Percentiles rank a stretch among this genome's conserved stretches.
These are phyloP conservation scores for Urocyon cinereoargenteus DNA, from an alignment of 2,797 vertebrate species.

Conservation along the genomic window DNA sequence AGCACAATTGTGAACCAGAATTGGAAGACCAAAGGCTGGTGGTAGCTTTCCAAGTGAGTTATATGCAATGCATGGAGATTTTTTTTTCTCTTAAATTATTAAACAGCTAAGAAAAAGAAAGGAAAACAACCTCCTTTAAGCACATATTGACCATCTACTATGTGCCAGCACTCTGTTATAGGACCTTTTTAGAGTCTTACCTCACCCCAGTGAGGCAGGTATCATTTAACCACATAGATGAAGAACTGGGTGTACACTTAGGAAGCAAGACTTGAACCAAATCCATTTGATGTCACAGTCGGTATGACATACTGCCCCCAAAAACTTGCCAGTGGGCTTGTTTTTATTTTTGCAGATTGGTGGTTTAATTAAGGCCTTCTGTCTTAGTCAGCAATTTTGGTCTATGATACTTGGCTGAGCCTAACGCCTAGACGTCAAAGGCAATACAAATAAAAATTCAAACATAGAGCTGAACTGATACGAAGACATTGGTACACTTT, in stretches of 20 bases:
- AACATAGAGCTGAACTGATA: not conserved
- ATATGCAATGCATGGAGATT: not conserved
- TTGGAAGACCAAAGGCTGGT: not conserved
- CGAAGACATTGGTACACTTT: constrained; percentile 34
- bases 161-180: not conserved
- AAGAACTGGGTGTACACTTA: not conserved
- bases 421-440: not conserved
- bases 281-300: constrained; percentile 5
- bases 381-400: not conserved
- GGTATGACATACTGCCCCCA: not conserved
- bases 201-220: not conserved
- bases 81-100: not conserved
- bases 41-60: not conserved
- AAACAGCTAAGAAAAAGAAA: not conserved
- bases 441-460: constrained; percentile 39
- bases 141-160: not conserved
- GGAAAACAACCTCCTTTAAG: not conserved
- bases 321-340: not conserved
- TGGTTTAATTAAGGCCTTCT: constrained; percentile 50
- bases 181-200: not conserved
- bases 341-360: constrained; percentile 49
- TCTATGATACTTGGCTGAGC: not conserved
- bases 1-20: not conserved
- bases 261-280: not conserved
- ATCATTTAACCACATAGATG: not conserved